phyloP scores from a whole-genome alignment of 2,888 invertebrate genomes.

The Plutella xylostella region DNA sequence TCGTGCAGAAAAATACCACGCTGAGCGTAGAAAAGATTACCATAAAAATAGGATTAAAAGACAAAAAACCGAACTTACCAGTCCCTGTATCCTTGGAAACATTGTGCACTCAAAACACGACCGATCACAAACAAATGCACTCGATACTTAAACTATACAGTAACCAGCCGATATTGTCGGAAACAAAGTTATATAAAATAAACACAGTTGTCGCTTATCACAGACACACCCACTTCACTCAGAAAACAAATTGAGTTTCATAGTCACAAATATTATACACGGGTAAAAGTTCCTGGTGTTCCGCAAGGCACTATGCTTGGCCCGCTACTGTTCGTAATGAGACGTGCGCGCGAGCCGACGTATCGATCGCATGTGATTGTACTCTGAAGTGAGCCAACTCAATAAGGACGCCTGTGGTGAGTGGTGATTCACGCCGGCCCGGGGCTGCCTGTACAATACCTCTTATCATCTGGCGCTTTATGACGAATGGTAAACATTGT shows the following conservation, averaged over 20 bases:
- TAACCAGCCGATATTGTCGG: not conserved
- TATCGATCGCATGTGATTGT: conserved; percentile 31
- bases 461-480: not conserved
- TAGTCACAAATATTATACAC: conserved; percentile 21
- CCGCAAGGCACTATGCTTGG: conserved; percentile 23
- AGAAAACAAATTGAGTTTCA: conserved; percentile 22
- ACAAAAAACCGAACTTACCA: conserved; percentile 37
- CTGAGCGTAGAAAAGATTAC: too few relatives aligned
- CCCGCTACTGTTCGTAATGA: conserved; percentile 13
- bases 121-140: conserved; percentile 24
- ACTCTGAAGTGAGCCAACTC: not conserved
- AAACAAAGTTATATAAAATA: conserved; percentile 5
- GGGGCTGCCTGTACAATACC: not conserved
- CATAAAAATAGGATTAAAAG: too few relatives aligned
- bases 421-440: not conserved
- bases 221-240: conserved; percentile 27
- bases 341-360: conserved; percentile 29
- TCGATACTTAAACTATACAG: not conserved
- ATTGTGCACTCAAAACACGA: conserved; percentile 28
- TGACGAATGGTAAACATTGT: not conserved
- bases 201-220: conserved; percentile 34
- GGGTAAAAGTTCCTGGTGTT: conserved; percentile 18
- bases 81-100: conserved; percentile 63
- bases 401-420: not conserved
- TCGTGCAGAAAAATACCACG: too few relatives aligned